Evolutionary conservation across 2,888 invertebrate genomes (phyloP), one percentile per base, ranked within the genome.

Genomic region (Cheilosia scutellata): DNA sequence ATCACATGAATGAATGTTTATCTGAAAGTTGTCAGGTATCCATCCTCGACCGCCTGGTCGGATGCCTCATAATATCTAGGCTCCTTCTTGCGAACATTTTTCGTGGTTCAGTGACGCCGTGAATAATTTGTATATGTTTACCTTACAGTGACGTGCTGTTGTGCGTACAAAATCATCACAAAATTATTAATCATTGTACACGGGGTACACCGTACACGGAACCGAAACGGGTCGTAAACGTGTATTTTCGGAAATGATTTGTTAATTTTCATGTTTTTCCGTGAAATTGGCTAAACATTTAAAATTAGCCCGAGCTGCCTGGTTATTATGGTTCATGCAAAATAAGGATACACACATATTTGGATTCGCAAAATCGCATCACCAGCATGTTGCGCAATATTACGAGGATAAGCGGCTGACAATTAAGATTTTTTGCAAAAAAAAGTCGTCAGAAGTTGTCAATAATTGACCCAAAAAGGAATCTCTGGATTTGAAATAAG

Each of bases 171-270:
- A 27, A 42, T 60, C 31, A 44, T 62, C 62, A 44, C 9, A 62
- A 62, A 37, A 55, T n/a, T 5, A n/a, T 25, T 9, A 33, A 58
- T 44, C 29, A 5, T 2, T 47, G 42, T 40, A 66, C 25, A 40
- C n/a, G 4, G 16, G 13, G 25, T 49, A 49, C 25, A 49, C 40
- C 5, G 25, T 49, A 49, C 25, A 49, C 40, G 37, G 25, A 53
- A 53, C 33, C 16, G 33, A 66, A 40, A 55, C 29, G 62, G 60
- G 33, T 62, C 29, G 60, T 49, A 51, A 62, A 72, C 13, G 44
- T 44, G 37, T 75, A 75, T 75, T 75, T 75, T 75, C 27, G 74
- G 74, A 63, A 37, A 75, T 75, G 74, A 75, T 75, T 44, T 40
- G 37, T 20, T 33, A 44, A 68, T 55, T 57, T 57, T 33, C 31